Evolutionary conservation across 2,113 vertebrate species (phyloP).

Genomic region (Elephantulus edwardii): DNA sequence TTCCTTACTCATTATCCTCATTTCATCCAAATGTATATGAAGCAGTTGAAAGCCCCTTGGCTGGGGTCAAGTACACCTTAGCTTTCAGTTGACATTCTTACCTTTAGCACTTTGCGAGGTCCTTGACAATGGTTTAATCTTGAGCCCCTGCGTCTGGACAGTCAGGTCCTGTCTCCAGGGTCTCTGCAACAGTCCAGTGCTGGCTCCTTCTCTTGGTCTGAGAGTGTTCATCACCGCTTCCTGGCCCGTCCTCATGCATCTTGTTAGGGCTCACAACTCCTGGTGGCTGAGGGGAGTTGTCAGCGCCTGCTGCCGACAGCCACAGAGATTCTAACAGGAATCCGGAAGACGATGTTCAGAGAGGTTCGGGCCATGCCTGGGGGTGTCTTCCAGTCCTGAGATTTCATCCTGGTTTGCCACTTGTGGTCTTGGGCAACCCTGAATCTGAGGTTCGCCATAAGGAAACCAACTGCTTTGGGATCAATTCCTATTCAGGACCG

Average conservation of each 20-base stretch:
- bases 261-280: neutral
- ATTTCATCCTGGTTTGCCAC: neutral
- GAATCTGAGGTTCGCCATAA: neutral
- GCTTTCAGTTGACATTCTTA: too few species aligned
- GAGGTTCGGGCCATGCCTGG: accelerated
- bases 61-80: too few species aligned
- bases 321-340: neutral
- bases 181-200: neutral
- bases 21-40: too few species aligned
- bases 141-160: too few species aligned
- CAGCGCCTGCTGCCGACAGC: neutral
- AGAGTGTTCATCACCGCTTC: accelerated
- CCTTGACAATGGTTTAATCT: neutral
- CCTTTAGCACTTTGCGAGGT: too few species aligned
- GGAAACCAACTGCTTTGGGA: neutral
- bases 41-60: too few species aligned
- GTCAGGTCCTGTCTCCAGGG: accelerated
- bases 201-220: neutral
- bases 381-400: neutral
- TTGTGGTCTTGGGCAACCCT: neutral
- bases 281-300: neutral
- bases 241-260: neutral
- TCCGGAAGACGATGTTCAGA: neutral
- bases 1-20: too few species aligned
- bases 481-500: neutral